Evolutionary conservation across 1,140 invertebrate genomes (phyloP).

Genomic region (Apis cerana): DNA sequence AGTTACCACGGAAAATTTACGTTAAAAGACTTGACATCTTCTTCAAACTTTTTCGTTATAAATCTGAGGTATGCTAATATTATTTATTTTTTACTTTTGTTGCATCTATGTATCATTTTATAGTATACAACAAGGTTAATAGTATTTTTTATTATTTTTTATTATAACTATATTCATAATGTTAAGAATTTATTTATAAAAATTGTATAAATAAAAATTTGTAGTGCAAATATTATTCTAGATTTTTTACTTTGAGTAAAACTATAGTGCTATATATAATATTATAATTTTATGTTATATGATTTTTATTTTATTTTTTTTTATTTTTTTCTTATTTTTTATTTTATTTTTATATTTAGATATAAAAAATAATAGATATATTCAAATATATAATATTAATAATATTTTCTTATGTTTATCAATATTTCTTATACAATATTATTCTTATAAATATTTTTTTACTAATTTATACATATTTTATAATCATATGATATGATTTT

Average conservation of each 20-base stretch:
- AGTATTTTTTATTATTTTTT: neutral
- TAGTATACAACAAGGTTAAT: slow-evolving; percentile 12
- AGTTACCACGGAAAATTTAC: slow-evolving; percentile 66
- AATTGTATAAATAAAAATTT: neutral
- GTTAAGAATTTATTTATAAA: neutral
- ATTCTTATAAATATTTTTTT: too few relatives aligned
- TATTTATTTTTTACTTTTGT: neutral
- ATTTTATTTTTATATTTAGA: neutral
- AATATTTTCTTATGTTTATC: neutral
- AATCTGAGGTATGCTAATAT: slow-evolving; percentile 66
- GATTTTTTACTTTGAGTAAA: slow-evolving; percentile 2
- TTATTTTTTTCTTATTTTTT: neutral
- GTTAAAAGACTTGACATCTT: slow-evolving; percentile 66
- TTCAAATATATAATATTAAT: neutral
- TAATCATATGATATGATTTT: too few relatives aligned
- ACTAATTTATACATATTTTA: neutral
- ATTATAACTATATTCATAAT: neutral
- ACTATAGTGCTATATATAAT: neutral
- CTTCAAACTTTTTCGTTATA: slow-evolving; percentile 55
- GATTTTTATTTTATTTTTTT: neutral
- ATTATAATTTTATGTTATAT: neutral
- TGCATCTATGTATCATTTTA: neutral
- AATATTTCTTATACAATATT: neutral
- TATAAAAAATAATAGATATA: neutral
- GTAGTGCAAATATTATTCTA: neutral